Evolutionary conservation across 1,140 invertebrate species (phyloP), one percentile per base, ranked within the genome.

Genomic region (Zelostemma sp.): DNA sequence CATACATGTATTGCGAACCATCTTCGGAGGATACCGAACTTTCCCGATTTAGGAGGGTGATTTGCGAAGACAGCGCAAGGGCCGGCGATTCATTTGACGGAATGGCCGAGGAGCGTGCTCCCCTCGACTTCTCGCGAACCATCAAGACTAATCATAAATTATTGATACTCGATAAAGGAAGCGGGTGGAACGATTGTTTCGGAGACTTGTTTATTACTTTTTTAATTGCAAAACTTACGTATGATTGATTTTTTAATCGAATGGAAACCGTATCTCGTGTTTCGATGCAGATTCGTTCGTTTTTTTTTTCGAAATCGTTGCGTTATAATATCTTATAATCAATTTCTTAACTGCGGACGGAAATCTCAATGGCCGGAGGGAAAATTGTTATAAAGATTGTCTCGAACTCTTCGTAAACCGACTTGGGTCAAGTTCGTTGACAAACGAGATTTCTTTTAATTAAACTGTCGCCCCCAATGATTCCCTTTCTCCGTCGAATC

Each of bases 371-470:
- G 48, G 41, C 19, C 28, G 53, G 63, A 71, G 47, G 60, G 75
- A 54, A 62, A 65, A 46, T 62, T 73, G 77, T 80, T 79, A 80
- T 80, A 79, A 82, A 81, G 74, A 75, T 59, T 50, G 38, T 59
- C 21, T 25, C 21, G 21, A 56, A 63, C 54, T 46, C 50, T 48
- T 49, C 63, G 73, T 73, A 68, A 60, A 66, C 60, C 67, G 62
- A 73, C 70, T 78, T 76, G 55, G 63, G 68, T 53, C 62, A 60
- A 56, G 41, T 65, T 70, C 72, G 70, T 62, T 67, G 72, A 72
- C 71, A 75, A 79, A 76, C 75, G 79, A 79, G 81, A 80, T 83
- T 85, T 84, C 83, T 82, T 84, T 85, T 83, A 85, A 85, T 84
- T 84, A 84, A 85, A 85, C 82, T 80, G 76, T 79, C 76, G 70